Percentiles rank a stretch among this genome's conserved stretches.
Evolutionary conservation across 2,113 vertebrate species (phyloP).

Genomic region (Riparia riparia): DNA sequence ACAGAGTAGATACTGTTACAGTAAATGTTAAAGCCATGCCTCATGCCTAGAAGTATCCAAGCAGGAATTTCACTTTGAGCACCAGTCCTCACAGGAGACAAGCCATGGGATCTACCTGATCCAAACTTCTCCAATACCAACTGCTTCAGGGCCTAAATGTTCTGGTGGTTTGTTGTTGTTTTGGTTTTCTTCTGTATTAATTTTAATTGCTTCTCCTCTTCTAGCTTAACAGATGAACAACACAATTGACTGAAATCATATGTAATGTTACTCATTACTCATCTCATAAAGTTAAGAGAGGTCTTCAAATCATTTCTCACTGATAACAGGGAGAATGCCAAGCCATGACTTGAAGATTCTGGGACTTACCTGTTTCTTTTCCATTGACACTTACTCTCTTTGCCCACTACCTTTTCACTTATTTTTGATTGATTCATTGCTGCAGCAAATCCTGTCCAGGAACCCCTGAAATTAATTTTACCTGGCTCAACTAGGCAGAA

Average conservation of each 20-base stretch:
- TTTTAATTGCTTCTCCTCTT: not conserved
- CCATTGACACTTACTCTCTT: not conserved
- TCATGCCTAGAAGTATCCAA: not conserved
- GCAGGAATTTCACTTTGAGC: not conserved
- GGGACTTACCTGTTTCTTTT: not conserved
- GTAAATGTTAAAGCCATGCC: not conserved
- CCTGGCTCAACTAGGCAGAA: not conserved
- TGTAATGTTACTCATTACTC: not conserved
- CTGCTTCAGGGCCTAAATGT: not conserved
- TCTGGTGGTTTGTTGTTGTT: not conserved
- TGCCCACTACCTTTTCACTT: not conserved
- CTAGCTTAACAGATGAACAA: not conserved
- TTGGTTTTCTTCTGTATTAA: not conserved
- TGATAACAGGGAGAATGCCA: not conserved
- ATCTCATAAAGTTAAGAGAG: not conserved
- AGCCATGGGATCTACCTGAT: not conserved
- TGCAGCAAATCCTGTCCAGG: not conserved
- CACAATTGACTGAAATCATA: not conserved
- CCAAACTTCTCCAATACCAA: not conserved
- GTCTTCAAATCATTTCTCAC: not conserved
- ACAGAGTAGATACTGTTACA: not conserved
- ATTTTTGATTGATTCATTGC: not conserved
- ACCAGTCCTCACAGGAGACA: not conserved
- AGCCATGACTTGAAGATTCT: not conserved
- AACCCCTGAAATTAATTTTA: not conserved